Conservation (phyloP, 2,888 invertebrate species). For the Ypsolopha scabrella region DNA sequence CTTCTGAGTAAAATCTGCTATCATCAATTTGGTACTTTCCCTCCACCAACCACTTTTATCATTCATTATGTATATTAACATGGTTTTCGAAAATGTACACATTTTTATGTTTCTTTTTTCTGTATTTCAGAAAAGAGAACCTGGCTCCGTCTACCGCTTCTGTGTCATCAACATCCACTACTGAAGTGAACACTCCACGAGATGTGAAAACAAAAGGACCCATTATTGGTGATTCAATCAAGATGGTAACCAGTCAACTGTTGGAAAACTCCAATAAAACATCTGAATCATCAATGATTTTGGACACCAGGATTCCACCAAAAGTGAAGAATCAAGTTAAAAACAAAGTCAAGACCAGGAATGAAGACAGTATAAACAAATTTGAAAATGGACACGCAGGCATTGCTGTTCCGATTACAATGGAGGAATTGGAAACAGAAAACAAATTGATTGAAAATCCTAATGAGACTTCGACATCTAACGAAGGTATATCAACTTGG, state of each 20-base stretch:
- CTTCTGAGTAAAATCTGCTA: no score
- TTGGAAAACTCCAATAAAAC: slow-evolving; percentile 55
- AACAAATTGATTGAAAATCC: slow-evolving; percentile 39
- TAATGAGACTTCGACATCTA: slow-evolving; percentile 64
- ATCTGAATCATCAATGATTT: slow-evolving; percentile 44
- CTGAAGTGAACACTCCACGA: slow-evolving; percentile 29
- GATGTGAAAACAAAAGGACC: slow-evolving; percentile 51
- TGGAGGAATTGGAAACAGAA: slow-evolving; percentile 72
- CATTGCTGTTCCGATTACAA: slow-evolving; percentile 74
- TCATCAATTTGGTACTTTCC: no score
- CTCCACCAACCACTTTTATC: no score
- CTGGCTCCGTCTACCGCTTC: slow-evolving; percentile 7
- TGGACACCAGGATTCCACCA: slow-evolving; percentile 74
- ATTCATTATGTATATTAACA: no score
- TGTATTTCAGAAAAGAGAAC: slow-evolving; percentile 20
- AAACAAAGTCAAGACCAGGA: slow-evolving; percentile 50
- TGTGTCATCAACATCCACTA: slow-evolving; percentile 8
- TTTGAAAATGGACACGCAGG: slow-evolving; percentile 73
- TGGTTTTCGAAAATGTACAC: no score
- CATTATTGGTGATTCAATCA: slow-evolving; percentile 67
- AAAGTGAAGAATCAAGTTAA: slow-evolving; percentile 69
- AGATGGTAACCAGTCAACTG: slow-evolving; percentile 69
- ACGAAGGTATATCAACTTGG: slow-evolving; percentile 82
- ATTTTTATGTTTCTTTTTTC: background rate
- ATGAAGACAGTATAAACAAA: slow-evolving; percentile 39